A percentile compares a stretch with the other conserved stretches of the same genome.
Conservation (phyloP, 2,797 vertebrate genomes). For the Hoplostethus atlanticus region DNA sequence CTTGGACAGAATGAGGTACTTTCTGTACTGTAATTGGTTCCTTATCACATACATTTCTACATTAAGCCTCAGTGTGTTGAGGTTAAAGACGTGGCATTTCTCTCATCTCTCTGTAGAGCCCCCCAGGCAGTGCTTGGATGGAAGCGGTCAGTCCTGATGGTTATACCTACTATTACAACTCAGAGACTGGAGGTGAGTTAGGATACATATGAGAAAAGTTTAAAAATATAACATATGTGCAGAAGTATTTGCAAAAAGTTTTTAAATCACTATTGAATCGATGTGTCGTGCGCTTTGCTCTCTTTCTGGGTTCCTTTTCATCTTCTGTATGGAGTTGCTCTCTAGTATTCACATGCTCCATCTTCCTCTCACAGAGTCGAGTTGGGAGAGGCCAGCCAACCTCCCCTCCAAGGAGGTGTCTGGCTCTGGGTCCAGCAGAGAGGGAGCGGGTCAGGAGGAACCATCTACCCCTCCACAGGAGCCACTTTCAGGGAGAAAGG, state of each 20-base stretch:
- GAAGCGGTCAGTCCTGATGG: conserved; percentile 93
- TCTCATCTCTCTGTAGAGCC: conserved; percentile 71
- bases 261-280: background rate
- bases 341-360: background rate
- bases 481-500: conserved; percentile 69
- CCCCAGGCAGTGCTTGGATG: conserved; percentile 83
- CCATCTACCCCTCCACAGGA: conserved; percentile 59
- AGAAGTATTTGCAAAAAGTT: background rate
- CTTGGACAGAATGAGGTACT: conserved; percentile 54
- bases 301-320: background rate
- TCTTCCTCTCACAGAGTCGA: conserved; percentile 87
- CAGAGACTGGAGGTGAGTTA: conserved; percentile 89
- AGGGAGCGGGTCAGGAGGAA: conserved; percentile 50
- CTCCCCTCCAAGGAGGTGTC: conserved; percentile 61
- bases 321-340: no score
- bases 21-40: background rate
- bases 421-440: conserved; percentile 52
- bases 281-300: background rate
- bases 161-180: conserved; percentile 94
- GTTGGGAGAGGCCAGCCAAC: conserved; percentile 92
- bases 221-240: background rate
- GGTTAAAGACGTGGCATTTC: no score
- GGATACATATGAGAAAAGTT: background rate
- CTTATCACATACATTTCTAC: background rate
- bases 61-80: background rate